A percentile compares a stretch with the other conserved stretches of the same genome.
Evolutionary conservation across 2,113 vertebrate genomes (phyloP).

Genomic region (Aphelocoma coerulescens): DNA sequence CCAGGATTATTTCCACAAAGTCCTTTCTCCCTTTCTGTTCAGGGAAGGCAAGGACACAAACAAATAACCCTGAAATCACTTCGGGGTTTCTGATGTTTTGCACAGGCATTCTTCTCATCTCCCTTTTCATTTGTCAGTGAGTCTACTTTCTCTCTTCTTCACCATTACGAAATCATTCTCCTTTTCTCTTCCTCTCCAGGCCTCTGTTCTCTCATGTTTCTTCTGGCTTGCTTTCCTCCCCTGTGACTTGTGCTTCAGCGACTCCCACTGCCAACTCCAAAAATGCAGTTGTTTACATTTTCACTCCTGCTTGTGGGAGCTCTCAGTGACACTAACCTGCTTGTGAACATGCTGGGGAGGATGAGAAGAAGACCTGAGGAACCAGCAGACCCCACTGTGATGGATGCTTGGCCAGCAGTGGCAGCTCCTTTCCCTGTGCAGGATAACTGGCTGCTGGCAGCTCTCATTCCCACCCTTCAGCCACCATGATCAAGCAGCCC

Average conservation of each 20-base stretch:
- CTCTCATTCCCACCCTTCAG: not conserved
- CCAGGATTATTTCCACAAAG: not conserved
- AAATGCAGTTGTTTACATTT: not conserved
- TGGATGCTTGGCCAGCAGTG: accelerated
- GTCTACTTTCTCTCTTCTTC: not conserved
- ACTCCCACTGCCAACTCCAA: not conserved
- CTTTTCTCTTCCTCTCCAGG: not conserved
- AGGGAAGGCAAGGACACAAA: not conserved
- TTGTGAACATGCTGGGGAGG: accelerated
- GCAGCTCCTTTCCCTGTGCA: accelerated
- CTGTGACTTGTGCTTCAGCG: not conserved
- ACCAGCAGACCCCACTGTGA: not conserved
- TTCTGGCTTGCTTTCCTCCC: not conserved
- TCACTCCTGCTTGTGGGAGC: not conserved
- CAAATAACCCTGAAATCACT: not conserved
- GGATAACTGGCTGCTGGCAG: not conserved
- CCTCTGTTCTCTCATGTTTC: not conserved
- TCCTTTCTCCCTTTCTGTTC: not conserved
- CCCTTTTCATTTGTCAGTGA: not conserved
- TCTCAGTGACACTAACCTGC: not conserved
- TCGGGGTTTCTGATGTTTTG: not conserved
- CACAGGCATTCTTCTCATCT: not conserved
- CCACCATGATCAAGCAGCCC: not conserved
- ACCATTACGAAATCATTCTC: not conserved
- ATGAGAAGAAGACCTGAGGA: not conserved